phyloP scores from a whole-genome alignment of 2,113 vertebrate species.

The Syngnathoides biaculeatus region DNA sequence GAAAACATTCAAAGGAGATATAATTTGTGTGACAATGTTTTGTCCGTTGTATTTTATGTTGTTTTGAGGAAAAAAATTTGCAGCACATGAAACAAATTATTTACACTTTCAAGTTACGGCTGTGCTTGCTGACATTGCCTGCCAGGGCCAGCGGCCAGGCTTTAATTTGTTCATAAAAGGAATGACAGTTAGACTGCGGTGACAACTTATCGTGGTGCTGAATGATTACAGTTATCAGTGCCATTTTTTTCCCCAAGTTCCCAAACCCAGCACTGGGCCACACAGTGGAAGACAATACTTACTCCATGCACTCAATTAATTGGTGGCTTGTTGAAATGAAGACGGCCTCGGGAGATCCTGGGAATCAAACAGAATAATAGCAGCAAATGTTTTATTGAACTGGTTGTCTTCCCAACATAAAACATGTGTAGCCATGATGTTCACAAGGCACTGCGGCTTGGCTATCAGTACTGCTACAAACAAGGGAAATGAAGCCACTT shows the following conservation, averaged over 20 bases:
- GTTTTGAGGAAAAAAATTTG: constrained; percentile 16
- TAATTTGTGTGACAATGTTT: constrained; percentile 40
- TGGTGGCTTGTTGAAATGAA: constrained; percentile 2
- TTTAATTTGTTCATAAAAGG: constrained; percentile 54
- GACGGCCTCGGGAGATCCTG: not conserved
- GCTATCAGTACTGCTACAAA: constrained; percentile 18
- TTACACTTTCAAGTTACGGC: constrained; percentile 43
- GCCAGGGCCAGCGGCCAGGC: constrained; percentile 55
- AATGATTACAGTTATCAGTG: constrained; percentile 51
- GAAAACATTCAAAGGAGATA: constrained; percentile 39
- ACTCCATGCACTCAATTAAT: not conserved
- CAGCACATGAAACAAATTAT: constrained; percentile 52
- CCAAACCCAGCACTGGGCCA: not conserved
- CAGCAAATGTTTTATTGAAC: constrained; percentile 1
- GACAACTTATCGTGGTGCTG: constrained; percentile 39
- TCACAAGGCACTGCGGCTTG: constrained; percentile 25
- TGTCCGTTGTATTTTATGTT: not conserved
- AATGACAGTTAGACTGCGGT: constrained; percentile 56
- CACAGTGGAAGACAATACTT: not conserved
- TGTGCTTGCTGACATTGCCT: constrained; percentile 42
- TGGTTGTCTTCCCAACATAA: constrained; percentile 17
- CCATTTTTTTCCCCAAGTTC: constrained; percentile 13
- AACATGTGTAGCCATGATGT: constrained; percentile 20
- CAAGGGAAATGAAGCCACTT: constrained; percentile 1
- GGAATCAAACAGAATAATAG: constrained; percentile 8